These are phyloP conservation scores for Elaeidobius kamerunicus DNA, from an alignment of 2,888 invertebrate genomes.

Conservation along the genomic window DNA sequence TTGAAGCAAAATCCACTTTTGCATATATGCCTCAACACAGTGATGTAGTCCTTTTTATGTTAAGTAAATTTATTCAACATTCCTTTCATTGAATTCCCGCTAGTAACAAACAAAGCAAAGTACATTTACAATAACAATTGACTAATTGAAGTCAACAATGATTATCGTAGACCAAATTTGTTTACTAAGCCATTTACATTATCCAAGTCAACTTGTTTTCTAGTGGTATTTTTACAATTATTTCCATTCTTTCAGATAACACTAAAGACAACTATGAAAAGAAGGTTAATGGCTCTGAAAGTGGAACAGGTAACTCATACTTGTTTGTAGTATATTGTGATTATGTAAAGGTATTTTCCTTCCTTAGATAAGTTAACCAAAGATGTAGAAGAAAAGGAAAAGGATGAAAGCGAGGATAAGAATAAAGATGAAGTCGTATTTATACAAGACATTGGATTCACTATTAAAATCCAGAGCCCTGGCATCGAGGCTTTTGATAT, in stretches of 20 bases:
- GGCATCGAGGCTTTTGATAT: constrained; percentile 90
- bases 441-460: constrained; percentile 88
- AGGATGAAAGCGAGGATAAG: constrained; percentile 51
- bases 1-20: too few relatives aligned
- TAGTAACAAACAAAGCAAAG: too few relatives aligned
- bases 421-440: constrained; percentile 79
- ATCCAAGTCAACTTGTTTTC: neutral
- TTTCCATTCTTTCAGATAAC: neutral
- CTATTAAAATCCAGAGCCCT: constrained; percentile 90
- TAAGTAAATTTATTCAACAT: too few relatives aligned
- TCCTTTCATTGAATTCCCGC: too few relatives aligned
- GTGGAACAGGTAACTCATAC: neutral
- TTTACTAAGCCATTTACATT: neutral
- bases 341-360: constrained; percentile 5
- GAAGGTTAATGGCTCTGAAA: neutral
- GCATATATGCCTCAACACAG: too few relatives aligned
- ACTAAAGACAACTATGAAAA: constrained; percentile 3
- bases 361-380: constrained; percentile 37
- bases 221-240: neutral
- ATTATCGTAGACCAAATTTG: neutral
- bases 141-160: neutral
- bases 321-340: too few relatives aligned
- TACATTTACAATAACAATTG: neutral
- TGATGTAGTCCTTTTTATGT: too few relatives aligned
- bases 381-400: constrained; percentile 47